Evolutionary conservation across 2,888 invertebrate species (phyloP).

Genomic region (Leuctra nigra): DNA sequence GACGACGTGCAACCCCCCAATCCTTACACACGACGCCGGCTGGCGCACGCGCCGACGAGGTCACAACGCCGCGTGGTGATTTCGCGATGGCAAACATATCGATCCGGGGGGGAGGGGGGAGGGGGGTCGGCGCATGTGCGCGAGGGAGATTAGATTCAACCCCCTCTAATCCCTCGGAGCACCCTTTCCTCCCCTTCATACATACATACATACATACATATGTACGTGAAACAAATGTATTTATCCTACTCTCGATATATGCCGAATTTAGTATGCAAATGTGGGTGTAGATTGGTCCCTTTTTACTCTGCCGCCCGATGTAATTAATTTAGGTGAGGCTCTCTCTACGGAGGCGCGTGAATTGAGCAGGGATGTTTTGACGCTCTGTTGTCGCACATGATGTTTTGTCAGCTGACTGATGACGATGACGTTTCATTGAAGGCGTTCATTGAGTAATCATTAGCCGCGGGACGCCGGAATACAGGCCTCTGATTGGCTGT

Average conservation of each 20-base stretch:
- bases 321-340: conserved; percentile 1
- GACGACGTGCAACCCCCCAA: conserved; percentile 1
- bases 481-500: too few species aligned
- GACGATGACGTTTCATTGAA: too few species aligned
- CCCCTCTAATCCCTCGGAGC: too few species aligned
- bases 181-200: neutral
- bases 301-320: too few species aligned
- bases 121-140: neutral
- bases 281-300: neutral
- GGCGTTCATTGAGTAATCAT: too few species aligned
- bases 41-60: conserved; percentile 7
- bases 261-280: conserved; percentile 26
- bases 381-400: too few species aligned
- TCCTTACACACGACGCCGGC: neutral
- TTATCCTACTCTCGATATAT: conserved; percentile 16
- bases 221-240: neutral
- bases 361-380: too few species aligned
- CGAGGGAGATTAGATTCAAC: conserved; percentile 7
- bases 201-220: neutral
- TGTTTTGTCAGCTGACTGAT: too few species aligned
- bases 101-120: neutral
- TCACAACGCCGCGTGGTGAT: neutral
- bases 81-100: conserved; percentile 8
- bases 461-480: too few species aligned
- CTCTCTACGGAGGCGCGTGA: too few species aligned